These are phyloP conservation scores for Microhierax caerulescens DNA, from an alignment of 2,797 vertebrate genomes.

Conservation along the genomic window DNA sequence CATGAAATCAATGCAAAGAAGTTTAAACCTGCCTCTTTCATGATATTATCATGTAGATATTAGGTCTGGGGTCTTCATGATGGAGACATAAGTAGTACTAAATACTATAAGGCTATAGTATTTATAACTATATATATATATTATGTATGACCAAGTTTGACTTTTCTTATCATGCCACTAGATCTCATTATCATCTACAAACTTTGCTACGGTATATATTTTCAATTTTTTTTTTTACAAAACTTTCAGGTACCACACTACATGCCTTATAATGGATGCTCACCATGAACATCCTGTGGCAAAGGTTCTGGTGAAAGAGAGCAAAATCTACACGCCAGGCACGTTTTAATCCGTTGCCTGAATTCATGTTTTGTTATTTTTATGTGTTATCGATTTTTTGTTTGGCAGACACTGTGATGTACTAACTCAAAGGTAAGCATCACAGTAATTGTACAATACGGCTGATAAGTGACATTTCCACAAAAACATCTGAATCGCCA, in stretches of 20 bases:
- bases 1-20: neutral
- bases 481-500: neutral
- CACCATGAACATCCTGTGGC: neutral
- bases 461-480: neutral
- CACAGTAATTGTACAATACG: rapidly evolving
- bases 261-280: rapidly evolving
- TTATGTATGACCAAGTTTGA: neutral
- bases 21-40: neutral
- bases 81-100: neutral
- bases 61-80: neutral
- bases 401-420: neutral
- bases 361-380: rapidly evolving
- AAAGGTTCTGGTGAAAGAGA: neutral
- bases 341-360: neutral
- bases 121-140: no score
- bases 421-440: neutral
- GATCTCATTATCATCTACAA: neutral
- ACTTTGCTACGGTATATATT: neutral
- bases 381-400: neutral
- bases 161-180: neutral
- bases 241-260: neutral
- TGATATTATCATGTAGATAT: neutral
- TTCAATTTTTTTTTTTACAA: neutral
- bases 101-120: neutral
- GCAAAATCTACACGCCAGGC: neutral